These are phyloP conservation scores for Danio choprae DNA, from an alignment of 2,797 vertebrate genomes.

Conservation along the genomic window DNA sequence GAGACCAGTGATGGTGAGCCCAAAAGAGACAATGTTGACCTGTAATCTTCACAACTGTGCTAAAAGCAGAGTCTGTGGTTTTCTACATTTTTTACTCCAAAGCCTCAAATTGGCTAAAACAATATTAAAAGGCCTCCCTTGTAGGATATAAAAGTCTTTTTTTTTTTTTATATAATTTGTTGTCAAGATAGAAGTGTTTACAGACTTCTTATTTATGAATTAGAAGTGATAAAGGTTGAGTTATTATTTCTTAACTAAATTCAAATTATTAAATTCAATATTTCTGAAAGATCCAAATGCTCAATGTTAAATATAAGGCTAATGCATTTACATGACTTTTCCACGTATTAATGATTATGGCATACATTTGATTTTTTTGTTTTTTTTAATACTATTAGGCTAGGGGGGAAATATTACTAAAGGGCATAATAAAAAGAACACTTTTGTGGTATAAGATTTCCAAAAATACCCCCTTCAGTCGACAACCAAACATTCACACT, in stretches of 20 bases:
- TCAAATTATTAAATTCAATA: background rate
- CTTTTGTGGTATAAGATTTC: no score
- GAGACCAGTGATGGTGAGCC: constrained; percentile 92
- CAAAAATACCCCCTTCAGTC: no score
- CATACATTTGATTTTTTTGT: no score
- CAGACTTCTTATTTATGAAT: background rate
- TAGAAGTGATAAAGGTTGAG: background rate
- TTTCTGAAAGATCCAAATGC: background rate
- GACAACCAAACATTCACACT: no score
- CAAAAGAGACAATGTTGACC: background rate
- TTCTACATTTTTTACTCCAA: background rate
- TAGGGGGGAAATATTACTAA: no score
- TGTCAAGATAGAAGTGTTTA: background rate
- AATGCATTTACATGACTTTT: background rate
- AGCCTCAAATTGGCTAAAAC: background rate
- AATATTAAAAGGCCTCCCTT: background rate
- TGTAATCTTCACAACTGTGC: background rate
- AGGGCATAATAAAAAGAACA: no score
- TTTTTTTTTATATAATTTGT: background rate
- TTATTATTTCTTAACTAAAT: no score
- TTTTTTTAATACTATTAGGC: no score
- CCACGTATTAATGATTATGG: background rate
- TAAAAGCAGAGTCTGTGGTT: background rate
- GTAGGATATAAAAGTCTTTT: no score
- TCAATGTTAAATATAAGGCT: background rate